Evolutionary conservation across 2,888 invertebrate genomes (phyloP).

Genomic region (Xestia rhomboidea): DNA sequence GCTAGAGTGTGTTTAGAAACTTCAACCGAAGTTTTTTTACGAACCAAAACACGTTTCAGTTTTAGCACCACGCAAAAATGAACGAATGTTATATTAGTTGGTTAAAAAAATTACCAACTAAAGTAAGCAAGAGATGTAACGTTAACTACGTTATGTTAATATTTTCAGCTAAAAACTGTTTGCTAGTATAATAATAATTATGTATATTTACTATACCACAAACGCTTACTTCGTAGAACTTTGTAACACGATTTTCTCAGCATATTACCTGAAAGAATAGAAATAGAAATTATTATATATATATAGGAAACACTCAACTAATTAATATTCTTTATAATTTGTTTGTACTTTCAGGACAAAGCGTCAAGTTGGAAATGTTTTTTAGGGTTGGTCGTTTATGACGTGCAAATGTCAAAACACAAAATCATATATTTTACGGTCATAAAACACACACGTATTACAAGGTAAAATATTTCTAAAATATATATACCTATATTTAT

Average conservation of each 20-base stretch:
- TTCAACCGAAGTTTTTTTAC: background rate
- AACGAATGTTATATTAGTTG: background rate
- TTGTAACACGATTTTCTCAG: background rate
- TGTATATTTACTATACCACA: conserved; percentile 28
- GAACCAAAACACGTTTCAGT: background rate
- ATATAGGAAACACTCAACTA: conserved; percentile 1
- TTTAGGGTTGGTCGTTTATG: background rate
- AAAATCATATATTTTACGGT: background rate
- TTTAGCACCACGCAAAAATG: background rate
- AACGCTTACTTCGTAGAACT: background rate
- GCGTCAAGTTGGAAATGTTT: background rate
- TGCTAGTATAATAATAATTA: background rate
- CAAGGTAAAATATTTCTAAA: background rate
- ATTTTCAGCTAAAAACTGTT: background rate
- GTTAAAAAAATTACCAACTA: background rate
- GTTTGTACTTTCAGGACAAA: conserved; percentile 16
- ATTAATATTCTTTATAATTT: conserved; percentile 16
- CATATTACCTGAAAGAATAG: conserved; percentile 54
- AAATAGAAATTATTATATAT: conserved; percentile 29
- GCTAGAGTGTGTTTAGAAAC: background rate
- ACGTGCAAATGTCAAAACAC: background rate
- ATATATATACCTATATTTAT: too few species aligned
- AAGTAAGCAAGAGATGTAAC: background rate
- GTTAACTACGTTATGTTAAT: background rate
- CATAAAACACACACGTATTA: background rate